Evolutionary conservation across 2,797 vertebrate genomes (phyloP), one percentile per base, ranked within the genome.

Genomic region (Mus caroli): DNA sequence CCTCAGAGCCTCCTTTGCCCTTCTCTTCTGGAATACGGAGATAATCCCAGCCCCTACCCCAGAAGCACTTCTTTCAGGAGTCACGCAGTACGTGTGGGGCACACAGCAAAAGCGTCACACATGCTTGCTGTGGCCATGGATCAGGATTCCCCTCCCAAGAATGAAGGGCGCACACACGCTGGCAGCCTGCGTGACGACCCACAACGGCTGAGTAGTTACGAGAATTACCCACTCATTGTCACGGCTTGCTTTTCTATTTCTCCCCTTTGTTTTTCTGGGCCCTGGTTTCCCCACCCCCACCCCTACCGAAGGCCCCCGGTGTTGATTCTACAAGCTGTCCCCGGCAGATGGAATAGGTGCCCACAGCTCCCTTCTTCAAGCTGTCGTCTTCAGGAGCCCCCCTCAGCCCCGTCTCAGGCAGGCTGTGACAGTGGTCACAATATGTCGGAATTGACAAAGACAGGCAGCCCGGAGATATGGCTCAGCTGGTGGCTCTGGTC

Each of bases 311-410:
- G 89, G 88, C 0, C 0, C 77, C 73, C 9, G 34, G 78, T 71
- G 34, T 20, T 82, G 87, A 71, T 84, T 80, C 88, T 69, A 50
- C 82, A 94, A 96, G 85, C 95, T 96, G 90, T 96, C 82, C 78
- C 71, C 19, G 56, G 91, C 85, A 97, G 92, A 67, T 28, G 75
- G 73, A 92, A 22, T 46, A 96, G 43, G 88, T 43, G 90, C 92
- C 20, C 86, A 43, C 24, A 8, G 95, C 79, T 85, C 75, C 88
- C 28, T 85, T 67, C 73, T 20, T 43, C 95, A 91, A 96, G 92
- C 94, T 97, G 97, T 75, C 34, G 3, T 67, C 64, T 0, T 37
- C 0, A 2, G 94, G 90, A 94, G 58, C 77, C 78, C 90, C 77
- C 84, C 64, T 0, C n/a, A 90, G 95, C 56, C 84, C 50, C 7